Evolutionary conservation across 2,888 invertebrate genomes (phyloP).

Genomic region (Eumacrocentrus americanus): DNA sequence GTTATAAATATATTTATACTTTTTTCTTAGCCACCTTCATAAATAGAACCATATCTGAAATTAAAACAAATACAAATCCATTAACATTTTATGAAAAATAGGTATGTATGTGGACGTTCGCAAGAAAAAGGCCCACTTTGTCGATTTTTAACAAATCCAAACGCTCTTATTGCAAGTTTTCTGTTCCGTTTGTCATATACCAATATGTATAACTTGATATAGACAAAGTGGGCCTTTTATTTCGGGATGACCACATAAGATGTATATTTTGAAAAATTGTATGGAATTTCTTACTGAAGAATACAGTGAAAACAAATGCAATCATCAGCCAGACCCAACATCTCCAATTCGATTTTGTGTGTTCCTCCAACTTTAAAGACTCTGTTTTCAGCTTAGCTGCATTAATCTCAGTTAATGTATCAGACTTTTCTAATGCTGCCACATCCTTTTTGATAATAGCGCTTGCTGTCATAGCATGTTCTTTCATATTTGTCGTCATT

Average conservation of each 20-base stretch:
- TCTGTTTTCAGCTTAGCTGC: slow-evolving; percentile 77
- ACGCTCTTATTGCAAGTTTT: too few relatives aligned
- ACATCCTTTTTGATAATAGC: slow-evolving; percentile 88
- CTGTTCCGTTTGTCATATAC: too few relatives aligned
- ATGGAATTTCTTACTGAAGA: slow-evolving; percentile 81
- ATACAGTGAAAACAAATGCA: slow-evolving; percentile 81
- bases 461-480: slow-evolving; percentile 88
- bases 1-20: background rate
- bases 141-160: too few relatives aligned
- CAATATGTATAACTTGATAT: too few relatives aligned
- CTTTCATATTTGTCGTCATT: slow-evolving; percentile 85
- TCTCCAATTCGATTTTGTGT: slow-evolving; percentile 86
- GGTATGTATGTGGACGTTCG: too few relatives aligned
- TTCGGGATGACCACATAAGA: too few relatives aligned
- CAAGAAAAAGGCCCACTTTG: too few relatives aligned
- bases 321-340: slow-evolving; percentile 96
- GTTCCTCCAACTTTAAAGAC: slow-evolving; percentile 81
- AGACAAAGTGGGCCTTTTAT: too few relatives aligned
- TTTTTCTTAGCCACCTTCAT: slow-evolving; percentile 89
- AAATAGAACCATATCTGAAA: slow-evolving; percentile 86
- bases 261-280: too few relatives aligned
- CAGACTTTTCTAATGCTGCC: slow-evolving; percentile 70
- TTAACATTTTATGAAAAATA: background rate
- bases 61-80: background rate
- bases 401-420: slow-evolving; percentile 81